Evolutionary conservation across 30 jellyfish, hydroid and myxozoan genomes (phyloP).

Genomic region (Cassiopea andromeda): DNA sequence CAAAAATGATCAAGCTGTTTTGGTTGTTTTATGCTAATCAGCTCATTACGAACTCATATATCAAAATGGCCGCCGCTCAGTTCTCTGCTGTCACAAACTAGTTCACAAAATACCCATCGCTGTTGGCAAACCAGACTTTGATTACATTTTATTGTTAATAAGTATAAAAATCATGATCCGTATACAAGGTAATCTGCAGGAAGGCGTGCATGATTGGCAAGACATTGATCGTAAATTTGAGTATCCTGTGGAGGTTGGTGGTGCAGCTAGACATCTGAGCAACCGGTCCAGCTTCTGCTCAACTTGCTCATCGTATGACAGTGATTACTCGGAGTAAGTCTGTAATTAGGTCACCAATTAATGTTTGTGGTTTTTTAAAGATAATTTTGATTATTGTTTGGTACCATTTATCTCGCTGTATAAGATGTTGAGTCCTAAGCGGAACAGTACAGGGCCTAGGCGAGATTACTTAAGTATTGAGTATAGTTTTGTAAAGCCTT

Average conservation of each 20-base stretch:
- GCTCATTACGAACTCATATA: slow-evolving; percentile 72
- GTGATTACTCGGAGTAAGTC: slow-evolving; percentile 76
- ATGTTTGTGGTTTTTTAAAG: too few relatives aligned
- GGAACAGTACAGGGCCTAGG: too few relatives aligned
- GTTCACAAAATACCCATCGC: slow-evolving; percentile 9
- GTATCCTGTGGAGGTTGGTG: slow-evolving; percentile 24
- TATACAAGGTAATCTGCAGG: slow-evolving; percentile 45
- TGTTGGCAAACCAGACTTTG: background rate
- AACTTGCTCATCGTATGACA: slow-evolving; percentile 72
- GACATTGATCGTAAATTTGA: slow-evolving; percentile 39
- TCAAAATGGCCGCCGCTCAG: slow-evolving; percentile 80
- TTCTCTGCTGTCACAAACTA: slow-evolving; percentile 2
- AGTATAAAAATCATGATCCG: slow-evolving; percentile 45
- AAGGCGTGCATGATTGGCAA: slow-evolving; percentile 56
- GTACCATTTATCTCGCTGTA: too few relatives aligned
- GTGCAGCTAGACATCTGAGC: slow-evolving; percentile 50
- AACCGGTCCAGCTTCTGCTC: slow-evolving; percentile 77
- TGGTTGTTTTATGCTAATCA: slow-evolving; percentile 76
- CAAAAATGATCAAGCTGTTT: slow-evolving; percentile 46
- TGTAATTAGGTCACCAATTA: background rate
- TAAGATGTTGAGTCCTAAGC: too few relatives aligned
- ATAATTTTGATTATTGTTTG: too few relatives aligned
- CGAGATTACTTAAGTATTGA: too few relatives aligned
- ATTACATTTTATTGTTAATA: background rate
- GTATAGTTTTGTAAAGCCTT: background rate